These are phyloP conservation scores for Epinotia ramella DNA, from an alignment of 2,888 invertebrate species.

Conservation along the genomic window DNA sequence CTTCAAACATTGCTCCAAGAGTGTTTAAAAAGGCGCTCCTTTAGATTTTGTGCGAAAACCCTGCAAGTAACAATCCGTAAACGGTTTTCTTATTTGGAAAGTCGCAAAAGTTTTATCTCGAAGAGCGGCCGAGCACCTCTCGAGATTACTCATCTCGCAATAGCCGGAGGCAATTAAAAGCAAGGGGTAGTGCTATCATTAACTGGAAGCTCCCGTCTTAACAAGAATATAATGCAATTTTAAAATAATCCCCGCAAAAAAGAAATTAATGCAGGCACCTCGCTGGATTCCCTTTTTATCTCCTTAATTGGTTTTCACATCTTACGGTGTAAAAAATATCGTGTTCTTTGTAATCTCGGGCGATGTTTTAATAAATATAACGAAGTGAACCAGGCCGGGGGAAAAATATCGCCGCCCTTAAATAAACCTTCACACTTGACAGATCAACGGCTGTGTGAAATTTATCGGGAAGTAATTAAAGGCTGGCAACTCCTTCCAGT, in stretches of 20 bases:
- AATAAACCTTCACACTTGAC: slow-evolving; percentile 84
- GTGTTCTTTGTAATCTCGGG: slow-evolving; percentile 85
- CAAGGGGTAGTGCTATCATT: slow-evolving; percentile 84
- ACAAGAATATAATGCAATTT: slow-evolving; percentile 86
- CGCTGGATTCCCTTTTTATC: slow-evolving; percentile 84
- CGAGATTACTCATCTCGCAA: slow-evolving; percentile 83
- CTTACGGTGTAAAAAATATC: slow-evolving; percentile 85
- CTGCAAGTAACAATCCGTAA: slow-evolving; percentile 50
- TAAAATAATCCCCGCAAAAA: slow-evolving; percentile 85
- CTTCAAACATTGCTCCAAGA: slow-evolving; percentile 41
- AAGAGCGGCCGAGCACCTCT: slow-evolving; percentile 75
- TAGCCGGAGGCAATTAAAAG: slow-evolving; percentile 84
- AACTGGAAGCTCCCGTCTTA: slow-evolving; percentile 81
- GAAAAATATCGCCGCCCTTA: slow-evolving; percentile 82
- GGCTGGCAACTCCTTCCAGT: slow-evolving; percentile 63
- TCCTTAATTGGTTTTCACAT: slow-evolving; percentile 86
- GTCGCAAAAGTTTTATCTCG: slow-evolving; percentile 76
- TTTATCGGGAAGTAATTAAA: slow-evolving; percentile 83
- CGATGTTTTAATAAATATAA: slow-evolving; percentile 86
- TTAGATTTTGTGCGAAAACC: slow-evolving; percentile 41
- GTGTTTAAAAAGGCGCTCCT: slow-evolving; percentile 44
- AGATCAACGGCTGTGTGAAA: slow-evolving; percentile 80
- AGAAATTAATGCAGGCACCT: slow-evolving; percentile 85
- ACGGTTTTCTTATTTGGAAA: slow-evolving; percentile 56
- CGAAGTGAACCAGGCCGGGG: slow-evolving; percentile 77